These are phyloP conservation scores for Cylindroiulus punctatus DNA, from an alignment of 2,888 invertebrate genomes.

Conservation along the genomic window DNA sequence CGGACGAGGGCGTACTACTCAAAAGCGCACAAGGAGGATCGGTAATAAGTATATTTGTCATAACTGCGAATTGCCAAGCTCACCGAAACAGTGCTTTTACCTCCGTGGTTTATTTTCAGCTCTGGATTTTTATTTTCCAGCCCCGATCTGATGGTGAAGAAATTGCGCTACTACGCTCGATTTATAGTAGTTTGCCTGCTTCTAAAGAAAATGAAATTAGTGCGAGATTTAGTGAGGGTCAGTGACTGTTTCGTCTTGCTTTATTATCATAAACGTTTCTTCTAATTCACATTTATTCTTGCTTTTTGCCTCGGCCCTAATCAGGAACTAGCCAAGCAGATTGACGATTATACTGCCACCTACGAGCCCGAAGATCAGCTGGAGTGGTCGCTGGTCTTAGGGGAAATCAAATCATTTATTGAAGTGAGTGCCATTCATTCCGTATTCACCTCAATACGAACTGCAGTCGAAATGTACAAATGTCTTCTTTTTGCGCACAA, in stretches of 20 bases:
- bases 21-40: conserved; percentile 90
- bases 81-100: conserved; percentile 24
- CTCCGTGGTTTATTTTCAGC: conserved; percentile 37
- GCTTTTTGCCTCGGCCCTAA: not conserved
- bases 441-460: not conserved
- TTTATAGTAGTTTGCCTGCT: conserved; percentile 96
- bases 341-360: conserved; percentile 92
- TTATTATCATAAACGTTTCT: not conserved
- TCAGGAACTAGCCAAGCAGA: conserved; percentile 89
- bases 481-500: not conserved
- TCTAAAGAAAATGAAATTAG: conserved; percentile 91
- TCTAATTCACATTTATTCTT: not conserved
- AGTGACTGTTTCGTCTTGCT: conserved; percentile 60
- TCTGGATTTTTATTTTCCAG: conserved; percentile 61
- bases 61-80: not conserved
- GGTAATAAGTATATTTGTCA: conserved; percentile 67
- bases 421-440: conserved; percentile 66
- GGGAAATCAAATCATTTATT: conserved; percentile 94
- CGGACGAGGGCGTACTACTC: conserved; percentile 93
- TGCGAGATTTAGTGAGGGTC: conserved; percentile 84
- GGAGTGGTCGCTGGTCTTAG: conserved; percentile 93
- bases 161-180: conserved; percentile 90
- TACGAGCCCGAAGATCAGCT: conserved; percentile 97
- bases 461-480: too few species aligned
- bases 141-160: conserved; percentile 95